Evolutionary conservation across 1,140 invertebrate genomes (phyloP).

Genomic region (Berghia stephanieae): DNA sequence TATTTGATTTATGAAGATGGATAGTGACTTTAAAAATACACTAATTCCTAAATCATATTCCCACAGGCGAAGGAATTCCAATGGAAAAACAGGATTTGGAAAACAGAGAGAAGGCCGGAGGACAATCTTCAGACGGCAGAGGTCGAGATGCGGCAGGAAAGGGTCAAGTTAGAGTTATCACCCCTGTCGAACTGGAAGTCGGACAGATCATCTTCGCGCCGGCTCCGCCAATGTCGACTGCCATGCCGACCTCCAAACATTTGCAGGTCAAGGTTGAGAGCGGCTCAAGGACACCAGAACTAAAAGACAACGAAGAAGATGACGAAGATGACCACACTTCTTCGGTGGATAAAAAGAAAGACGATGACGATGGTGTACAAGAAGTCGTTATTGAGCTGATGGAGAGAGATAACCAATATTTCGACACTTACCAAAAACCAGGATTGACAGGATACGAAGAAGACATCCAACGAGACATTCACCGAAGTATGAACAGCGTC

Average conservation of each 20-base stretch:
- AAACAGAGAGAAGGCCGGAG: no score
- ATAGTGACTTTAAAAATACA: no score
- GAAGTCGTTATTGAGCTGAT: background rate
- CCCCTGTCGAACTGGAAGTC: background rate
- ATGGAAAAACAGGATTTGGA: no score
- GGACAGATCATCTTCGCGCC: background rate
- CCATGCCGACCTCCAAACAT: no score
- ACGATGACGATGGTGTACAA: background rate
- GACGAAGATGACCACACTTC: background rate
- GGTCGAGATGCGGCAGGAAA: no score
- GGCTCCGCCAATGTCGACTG: background rate
- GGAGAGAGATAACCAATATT: background rate
- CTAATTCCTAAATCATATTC: no score
- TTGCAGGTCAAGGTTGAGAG: no score
- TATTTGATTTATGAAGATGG: no score
- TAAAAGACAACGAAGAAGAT: background rate
- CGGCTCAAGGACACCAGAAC: background rate
- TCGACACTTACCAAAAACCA: background rate
- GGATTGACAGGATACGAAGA: background rate
- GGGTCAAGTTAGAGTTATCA: no score
- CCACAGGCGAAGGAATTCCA: no score
- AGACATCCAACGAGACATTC: background rate
- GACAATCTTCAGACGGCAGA: no score
- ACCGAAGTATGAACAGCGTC: slow-evolving; percentile 39
- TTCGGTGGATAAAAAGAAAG: background rate